Evolutionary conservation across 1,140 invertebrate genomes (phyloP).

Genomic region (Tribolium madens): DNA sequence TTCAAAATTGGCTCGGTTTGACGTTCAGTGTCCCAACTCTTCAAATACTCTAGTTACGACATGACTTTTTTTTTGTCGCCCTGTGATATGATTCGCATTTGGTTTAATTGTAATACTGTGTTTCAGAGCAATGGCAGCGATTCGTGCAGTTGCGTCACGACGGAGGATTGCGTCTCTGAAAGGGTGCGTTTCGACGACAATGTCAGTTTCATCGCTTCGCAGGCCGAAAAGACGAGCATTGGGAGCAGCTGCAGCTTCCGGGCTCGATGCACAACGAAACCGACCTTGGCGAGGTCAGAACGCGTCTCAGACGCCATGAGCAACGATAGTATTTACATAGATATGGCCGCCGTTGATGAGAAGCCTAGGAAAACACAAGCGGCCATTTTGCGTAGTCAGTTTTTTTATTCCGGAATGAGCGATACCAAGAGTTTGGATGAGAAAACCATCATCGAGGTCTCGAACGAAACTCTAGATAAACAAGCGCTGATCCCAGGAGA

Average conservation of each 20-base stretch:
- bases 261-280: slow-evolving; percentile 50
- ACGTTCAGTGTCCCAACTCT: no score
- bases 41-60: no score
- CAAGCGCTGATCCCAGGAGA: slow-evolving; percentile 44
- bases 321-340: slow-evolving; percentile 62
- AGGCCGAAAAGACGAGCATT: slow-evolving; percentile 62
- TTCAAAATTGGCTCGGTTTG: no score
- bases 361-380: slow-evolving; percentile 60
- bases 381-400: slow-evolving; percentile 61
- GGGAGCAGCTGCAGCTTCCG: slow-evolving; percentile 64
- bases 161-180: slow-evolving; percentile 73
- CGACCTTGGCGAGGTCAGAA: slow-evolving; percentile 36
- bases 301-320: slow-evolving; percentile 57
- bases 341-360: slow-evolving; percentile 56
- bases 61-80: no score
- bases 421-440: slow-evolving; percentile 60
- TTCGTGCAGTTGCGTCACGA: slow-evolving; percentile 62
- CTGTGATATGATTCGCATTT: no score
- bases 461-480: slow-evolving; percentile 62
- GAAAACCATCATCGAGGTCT: slow-evolving; percentile 63
- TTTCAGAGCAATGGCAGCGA: slow-evolving; percentile 61
- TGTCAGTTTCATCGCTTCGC: slow-evolving; percentile 63
- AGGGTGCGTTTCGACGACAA: slow-evolving; percentile 72
- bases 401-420: slow-evolving; percentile 60
- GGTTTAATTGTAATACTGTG: no score